Conservation (phyloP, 1,140 invertebrate species). For the Himalopsyche phryganea region DNA sequence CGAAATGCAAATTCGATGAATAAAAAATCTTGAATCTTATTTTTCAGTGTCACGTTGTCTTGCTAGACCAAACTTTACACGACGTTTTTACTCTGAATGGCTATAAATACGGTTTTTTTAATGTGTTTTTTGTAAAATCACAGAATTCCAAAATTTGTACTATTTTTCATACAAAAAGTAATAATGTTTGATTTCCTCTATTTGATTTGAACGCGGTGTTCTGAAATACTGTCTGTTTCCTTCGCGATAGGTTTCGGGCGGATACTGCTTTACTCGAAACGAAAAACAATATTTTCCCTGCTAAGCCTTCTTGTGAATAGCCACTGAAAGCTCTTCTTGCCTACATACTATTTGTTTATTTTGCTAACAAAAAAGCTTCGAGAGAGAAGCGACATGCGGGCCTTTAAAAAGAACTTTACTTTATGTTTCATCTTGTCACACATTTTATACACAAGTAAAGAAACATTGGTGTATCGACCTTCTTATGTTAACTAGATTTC, state of each 20-base stretch:
- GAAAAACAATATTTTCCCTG: slow-evolving; percentile 33
- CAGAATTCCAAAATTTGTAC: too few species aligned
- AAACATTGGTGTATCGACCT: too few species aligned
- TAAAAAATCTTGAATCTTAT: too few species aligned
- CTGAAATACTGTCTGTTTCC: background rate
- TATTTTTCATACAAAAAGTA: slow-evolving; percentile 20
- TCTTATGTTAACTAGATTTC: too few species aligned
- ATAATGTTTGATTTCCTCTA: slow-evolving; percentile 24
- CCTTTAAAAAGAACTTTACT: slow-evolving; percentile 11
- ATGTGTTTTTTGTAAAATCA: too few species aligned
- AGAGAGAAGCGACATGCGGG: background rate
- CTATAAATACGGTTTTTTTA: too few species aligned
- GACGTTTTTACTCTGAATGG: too few species aligned
- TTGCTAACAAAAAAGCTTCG: background rate
- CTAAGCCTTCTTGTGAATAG: slow-evolving; percentile 19
- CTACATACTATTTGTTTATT: slow-evolving; percentile 8
- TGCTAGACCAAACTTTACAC: too few species aligned
- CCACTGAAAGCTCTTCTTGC: slow-evolving; percentile 3
- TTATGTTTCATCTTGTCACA: slow-evolving; percentile 4
- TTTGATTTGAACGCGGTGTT: background rate
- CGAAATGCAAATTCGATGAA: too few species aligned
- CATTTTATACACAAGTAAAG: background rate
- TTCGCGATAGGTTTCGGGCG: background rate
- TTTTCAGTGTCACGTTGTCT: too few species aligned
- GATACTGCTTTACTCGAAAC: slow-evolving; percentile 14